Evolutionary conservation across 2,888 invertebrate genomes (phyloP), one percentile per base, ranked within the genome.

Genomic region (Amphipoea lucens): DNA sequence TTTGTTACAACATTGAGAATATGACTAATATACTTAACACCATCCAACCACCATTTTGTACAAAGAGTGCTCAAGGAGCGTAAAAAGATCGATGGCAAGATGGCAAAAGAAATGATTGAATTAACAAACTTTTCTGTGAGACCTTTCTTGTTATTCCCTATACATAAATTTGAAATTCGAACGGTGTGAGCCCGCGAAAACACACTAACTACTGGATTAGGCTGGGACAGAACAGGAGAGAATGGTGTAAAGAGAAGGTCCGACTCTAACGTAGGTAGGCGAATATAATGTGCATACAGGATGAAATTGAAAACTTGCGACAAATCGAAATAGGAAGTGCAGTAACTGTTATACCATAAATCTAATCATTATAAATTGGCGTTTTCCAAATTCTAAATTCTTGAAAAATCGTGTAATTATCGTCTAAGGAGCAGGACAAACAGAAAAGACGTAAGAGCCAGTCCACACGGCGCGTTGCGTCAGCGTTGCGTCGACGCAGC

Each of bases 1-100:
- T 84, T 70, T 40, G 72, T 87, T 85, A 84, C 85, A 62, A 74
- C 70, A 87, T 65, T 29, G n/a, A 69, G 68, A 87, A 74, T 57
- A 42, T 63, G 40, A 71, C 65, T 71, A 14, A 36, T 36, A 70
- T 76, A 62, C 51, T 6, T 45, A 63, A 29, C 29, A 86, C 2
- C 67, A 36, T 70, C 36, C 45, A 73, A 48, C 23, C 23, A 5
- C 71, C 5, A 60, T 60, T 60, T 60, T 60, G n/a, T 60, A n/a
- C 51, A n/a, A 42, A 51, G 0, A 79, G 7, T 36, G n/a, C 20
- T 54, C 23, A 14, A 65, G 5, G 71, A n/a, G n/a, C 11, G 9
- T 4, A 42, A 12, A 23, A 63, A 29, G 14, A 40, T 9, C 17
- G 14, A 40, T 48, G 20, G 20, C 36, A 29, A 48, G 29, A 78